A percentile compares a stretch with the other conserved stretches of the same genome.
These are phyloP conservation scores for Lethenteron camtschaticum DNA, from an alignment of 2,113 vertebrate species.

Conservation along the genomic window DNA sequence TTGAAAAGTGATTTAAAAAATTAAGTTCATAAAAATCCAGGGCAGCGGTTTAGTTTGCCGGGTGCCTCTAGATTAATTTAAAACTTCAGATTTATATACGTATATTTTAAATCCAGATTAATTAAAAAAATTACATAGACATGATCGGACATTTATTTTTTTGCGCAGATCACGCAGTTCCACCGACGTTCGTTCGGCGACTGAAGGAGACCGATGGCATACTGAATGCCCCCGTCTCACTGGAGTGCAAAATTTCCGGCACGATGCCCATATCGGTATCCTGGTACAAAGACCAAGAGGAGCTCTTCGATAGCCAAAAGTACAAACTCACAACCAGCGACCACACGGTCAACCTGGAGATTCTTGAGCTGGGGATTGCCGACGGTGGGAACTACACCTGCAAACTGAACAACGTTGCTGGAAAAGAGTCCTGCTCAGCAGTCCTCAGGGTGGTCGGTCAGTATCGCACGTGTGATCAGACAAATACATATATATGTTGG, in stretches of 20 bases:
- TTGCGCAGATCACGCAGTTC: slow-evolving; percentile 54
- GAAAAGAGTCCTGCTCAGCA: slow-evolving; percentile 15
- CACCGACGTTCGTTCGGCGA: slow-evolving; percentile 64
- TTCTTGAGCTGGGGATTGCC: slow-evolving; percentile 40
- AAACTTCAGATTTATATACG: no score
- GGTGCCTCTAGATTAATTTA: no score
- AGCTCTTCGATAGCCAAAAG: slow-evolving; percentile 54
- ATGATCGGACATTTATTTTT: slow-evolving; percentile 13
- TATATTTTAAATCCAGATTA: no score
- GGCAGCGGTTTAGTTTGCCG: no score
- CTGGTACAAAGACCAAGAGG: slow-evolving; percentile 62
- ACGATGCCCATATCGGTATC: slow-evolving; percentile 58
- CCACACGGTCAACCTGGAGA: slow-evolving; percentile 48
- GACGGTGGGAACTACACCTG: slow-evolving; percentile 62
- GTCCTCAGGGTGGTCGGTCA: no score
- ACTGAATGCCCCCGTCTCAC: slow-evolving; percentile 32
- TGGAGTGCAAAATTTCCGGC: slow-evolving; percentile 81
- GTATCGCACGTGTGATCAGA: no score
- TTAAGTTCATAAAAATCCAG: no score
- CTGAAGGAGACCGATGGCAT: slow-evolving; percentile 44
- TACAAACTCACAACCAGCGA: slow-evolving; percentile 53
- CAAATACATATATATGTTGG: no score
- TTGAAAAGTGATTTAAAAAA: no score
- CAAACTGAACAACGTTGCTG: slow-evolving; percentile 54
- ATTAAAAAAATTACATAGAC: no score